phyloP scores from a whole-genome alignment of 2,888 invertebrate species.

The Leptopilina drosophilae region DNA sequence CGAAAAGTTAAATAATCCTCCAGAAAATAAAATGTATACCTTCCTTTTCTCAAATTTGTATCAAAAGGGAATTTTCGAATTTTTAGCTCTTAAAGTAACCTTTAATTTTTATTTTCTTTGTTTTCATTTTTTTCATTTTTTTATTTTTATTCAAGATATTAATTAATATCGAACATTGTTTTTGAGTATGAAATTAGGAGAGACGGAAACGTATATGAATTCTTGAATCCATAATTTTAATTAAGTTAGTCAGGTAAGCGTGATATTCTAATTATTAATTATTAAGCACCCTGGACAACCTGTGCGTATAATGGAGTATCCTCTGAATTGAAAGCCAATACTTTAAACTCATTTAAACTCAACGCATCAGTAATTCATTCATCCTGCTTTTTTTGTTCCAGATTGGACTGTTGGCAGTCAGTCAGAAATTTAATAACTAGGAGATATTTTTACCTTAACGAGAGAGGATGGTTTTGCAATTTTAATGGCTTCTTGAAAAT shows the following conservation, averaged over 20 bases:
- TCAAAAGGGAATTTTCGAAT: no score
- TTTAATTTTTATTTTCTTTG: no score
- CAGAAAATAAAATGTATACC: no score
- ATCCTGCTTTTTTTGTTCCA: constrained; percentile 30
- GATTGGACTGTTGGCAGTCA: constrained; percentile 22
- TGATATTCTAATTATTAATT: constrained; percentile 26
- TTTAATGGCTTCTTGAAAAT: constrained; percentile 27
- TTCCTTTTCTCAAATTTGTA: no score
- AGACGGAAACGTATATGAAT: neutral
- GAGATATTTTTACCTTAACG: neutral
- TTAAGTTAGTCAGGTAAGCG: constrained; percentile 22
- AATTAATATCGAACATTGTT: no score
- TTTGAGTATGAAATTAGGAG: no score
- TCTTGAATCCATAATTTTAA: neutral
- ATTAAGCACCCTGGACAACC: constrained; percentile 12
- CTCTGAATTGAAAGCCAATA: constrained; percentile 14
- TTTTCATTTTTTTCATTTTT: no score
- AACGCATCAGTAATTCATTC: constrained; percentile 32
- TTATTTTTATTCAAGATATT: no score
- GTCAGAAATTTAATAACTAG: constrained; percentile 31
- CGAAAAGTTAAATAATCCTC: no score
- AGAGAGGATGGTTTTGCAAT: neutral
- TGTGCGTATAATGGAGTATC: constrained; percentile 12
- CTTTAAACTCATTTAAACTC: constrained; percentile 34
- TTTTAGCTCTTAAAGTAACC: no score